Base-by-base conservation (phyloP, 2,113 vertebrate species). In the Spea multiplicata region DNA sequence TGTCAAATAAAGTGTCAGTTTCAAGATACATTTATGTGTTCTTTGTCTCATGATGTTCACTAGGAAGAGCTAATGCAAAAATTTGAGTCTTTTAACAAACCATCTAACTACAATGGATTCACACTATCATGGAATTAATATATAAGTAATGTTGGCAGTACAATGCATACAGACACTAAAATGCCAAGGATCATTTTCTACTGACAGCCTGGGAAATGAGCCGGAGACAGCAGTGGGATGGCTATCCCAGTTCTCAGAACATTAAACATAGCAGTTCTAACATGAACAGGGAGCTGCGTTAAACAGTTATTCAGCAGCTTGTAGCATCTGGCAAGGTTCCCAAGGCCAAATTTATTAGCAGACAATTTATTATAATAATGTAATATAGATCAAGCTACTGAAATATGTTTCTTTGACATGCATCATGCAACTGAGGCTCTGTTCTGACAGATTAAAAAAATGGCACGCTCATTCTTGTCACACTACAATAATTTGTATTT, bases 121-220 rank as follows among this genome's bases (percentile, higher is more conserved):
- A 61, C 8, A 61, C 4, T 68, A 45, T 68, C 44, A 67, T 45
- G 10, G 44, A 46, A 67, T 14, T 45, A 45, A 67, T 67, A 8
- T 45, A 45, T 74, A 83, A 81, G 74, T 82, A 80, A 84, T 83
- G 80, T 81, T 82, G 84, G 83, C 82, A 86, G 73, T 30, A 66
- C 14, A 66, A 64, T 59, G 64, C 61, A 79, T 57, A 45, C 4
- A 66, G n/a, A 57, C 64, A 16, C n/a, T 73, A 44, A 65, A 73
- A 66, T 66, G 65, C 48, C 16, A 53, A 73, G 44, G 73, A 73
- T 66, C 17, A 66, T 79, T 79, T 44, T 14, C 71, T 55, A 57
- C 49, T 73, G 76, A 79, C 69, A 79, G 70, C 46, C 49, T 46
- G 71, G 77, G 70, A 79, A 79, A 79, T 59, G 49, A 66, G 30